Evolutionary conservation across 2,888 invertebrate species (phyloP).

Genomic region (Eilema sororculum): DNA sequence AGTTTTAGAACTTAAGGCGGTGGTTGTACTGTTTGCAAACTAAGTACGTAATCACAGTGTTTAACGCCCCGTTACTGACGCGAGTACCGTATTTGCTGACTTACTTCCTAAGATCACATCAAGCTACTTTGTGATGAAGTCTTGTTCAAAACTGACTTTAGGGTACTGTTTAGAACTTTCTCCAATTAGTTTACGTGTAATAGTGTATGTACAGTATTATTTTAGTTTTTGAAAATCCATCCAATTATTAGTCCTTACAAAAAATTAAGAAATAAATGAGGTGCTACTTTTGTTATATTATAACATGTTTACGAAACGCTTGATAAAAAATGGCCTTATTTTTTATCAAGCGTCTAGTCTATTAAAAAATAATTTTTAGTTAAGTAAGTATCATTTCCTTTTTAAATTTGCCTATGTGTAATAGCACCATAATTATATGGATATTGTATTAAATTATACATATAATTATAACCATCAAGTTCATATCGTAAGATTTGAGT

Average conservation of each 20-base stretch:
- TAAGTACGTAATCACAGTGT: conserved; percentile 56
- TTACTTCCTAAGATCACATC: conserved; percentile 17
- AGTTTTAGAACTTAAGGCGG: conserved; percentile 35
- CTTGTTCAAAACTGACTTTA: conserved; percentile 16
- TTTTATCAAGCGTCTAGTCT: too few relatives aligned
- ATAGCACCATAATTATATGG: too few relatives aligned
- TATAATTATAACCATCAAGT: too few relatives aligned
- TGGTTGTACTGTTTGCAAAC: conserved; percentile 54
- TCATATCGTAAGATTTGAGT: not conserved
- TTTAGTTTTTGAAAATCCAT: not conserved
- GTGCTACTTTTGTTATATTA: not conserved
- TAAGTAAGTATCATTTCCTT: too few relatives aligned
- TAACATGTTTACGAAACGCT: not conserved
- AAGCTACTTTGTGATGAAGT: conserved; percentile 29
- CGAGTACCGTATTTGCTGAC: conserved; percentile 51
- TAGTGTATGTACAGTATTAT: not conserved
- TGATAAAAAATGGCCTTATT: not conserved
- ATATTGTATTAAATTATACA: too few relatives aligned
- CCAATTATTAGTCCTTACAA: too few relatives aligned
- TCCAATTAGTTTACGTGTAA: not conserved
- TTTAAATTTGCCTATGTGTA: not conserved
- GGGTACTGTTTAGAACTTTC: conserved; percentile 7
- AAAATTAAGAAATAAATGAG: not conserved
- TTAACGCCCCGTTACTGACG: conserved; percentile 58
- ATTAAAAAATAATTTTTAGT: too few relatives aligned